Conservation (phyloP, 2,113 vertebrate genomes). For the Trachemys scripta region DNA sequence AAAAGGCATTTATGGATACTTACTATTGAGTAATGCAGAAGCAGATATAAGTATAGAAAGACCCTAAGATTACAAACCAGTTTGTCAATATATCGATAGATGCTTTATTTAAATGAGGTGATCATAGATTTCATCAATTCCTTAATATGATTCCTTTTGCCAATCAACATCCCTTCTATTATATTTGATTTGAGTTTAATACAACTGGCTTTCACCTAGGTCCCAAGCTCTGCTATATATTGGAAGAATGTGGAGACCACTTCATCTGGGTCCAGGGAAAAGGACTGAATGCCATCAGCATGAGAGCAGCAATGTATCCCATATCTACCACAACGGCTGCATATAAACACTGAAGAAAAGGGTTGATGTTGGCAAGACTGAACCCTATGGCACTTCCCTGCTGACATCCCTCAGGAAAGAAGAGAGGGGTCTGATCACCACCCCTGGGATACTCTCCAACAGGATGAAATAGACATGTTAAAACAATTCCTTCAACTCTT, state of each 20-base stretch:
- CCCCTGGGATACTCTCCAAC: conserved; percentile 8
- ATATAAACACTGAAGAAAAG: background rate
- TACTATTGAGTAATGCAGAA: background rate
- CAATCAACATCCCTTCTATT: background rate
- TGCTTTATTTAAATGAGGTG: background rate
- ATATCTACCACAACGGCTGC: background rate
- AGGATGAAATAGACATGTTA: background rate
- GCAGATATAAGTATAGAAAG: background rate
- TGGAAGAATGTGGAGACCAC: background rate
- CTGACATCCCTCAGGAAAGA: background rate
- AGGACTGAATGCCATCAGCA: conserved; percentile 4
- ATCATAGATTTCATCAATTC: background rate
- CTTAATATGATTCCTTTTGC: background rate
- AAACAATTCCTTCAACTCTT: background rate
- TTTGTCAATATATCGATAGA: background rate
- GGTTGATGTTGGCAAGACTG: conserved; percentile 17
- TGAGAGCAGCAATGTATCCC: background rate
- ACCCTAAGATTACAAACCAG: background rate
- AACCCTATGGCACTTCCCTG: conserved; percentile 1
- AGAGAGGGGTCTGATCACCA: background rate
- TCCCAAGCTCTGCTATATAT: background rate
- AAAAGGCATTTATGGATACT: background rate
- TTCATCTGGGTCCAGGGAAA: background rate
- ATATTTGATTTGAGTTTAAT: background rate
- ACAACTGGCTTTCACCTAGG: background rate